A percentile compares a stretch with the other conserved stretches of the same genome.
Conservation (phyloP, 2,888 invertebrate genomes). For the Lobophora halterata region DNA sequence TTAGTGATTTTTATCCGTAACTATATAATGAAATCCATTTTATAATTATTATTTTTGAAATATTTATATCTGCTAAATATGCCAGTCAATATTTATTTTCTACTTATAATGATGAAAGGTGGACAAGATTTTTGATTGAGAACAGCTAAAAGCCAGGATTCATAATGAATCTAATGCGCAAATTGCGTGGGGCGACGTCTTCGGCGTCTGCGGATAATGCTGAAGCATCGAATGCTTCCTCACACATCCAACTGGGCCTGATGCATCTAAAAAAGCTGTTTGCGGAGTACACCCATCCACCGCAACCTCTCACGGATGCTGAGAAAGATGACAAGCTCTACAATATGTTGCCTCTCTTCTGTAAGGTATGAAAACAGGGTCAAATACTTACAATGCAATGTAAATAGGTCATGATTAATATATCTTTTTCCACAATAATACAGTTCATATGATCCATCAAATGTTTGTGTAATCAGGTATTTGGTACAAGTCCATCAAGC, state of each 20-base stretch:
- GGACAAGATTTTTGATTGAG: conserved; percentile 9
- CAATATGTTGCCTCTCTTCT: conserved; percentile 98
- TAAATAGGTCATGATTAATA: too few relatives aligned
- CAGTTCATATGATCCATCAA: neutral
- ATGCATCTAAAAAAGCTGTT: conserved; percentile 98
- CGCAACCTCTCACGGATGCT: conserved; percentile 87
- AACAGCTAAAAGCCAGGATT: conserved; percentile 8
- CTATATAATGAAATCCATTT: conserved; percentile 7
- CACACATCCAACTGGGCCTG: conserved; percentile 93
- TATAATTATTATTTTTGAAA: conserved; percentile 16
- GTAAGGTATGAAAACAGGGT: conserved; percentile 88
- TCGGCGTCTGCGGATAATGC: conserved; percentile 77
- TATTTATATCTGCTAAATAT: conserved; percentile 21
- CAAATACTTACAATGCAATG: neutral
- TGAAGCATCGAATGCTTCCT: conserved; percentile 82
- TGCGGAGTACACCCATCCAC: conserved; percentile 95
- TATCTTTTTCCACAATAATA: too few relatives aligned
- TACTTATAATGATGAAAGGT: conserved; percentile 2
- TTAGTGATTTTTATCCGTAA: neutral
- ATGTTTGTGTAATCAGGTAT: conserved; percentile 83
- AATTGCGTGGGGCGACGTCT: conserved; percentile 84
- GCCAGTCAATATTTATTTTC: conserved; percentile 14
- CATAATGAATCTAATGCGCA: conserved; percentile 95
- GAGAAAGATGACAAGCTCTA: conserved; percentile 96
- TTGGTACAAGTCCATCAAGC: conserved; percentile 94